Evolutionary conservation across 92 coral and sea anemone species (phyloP).

Genomic region (Phenganax subtilis): DNA sequence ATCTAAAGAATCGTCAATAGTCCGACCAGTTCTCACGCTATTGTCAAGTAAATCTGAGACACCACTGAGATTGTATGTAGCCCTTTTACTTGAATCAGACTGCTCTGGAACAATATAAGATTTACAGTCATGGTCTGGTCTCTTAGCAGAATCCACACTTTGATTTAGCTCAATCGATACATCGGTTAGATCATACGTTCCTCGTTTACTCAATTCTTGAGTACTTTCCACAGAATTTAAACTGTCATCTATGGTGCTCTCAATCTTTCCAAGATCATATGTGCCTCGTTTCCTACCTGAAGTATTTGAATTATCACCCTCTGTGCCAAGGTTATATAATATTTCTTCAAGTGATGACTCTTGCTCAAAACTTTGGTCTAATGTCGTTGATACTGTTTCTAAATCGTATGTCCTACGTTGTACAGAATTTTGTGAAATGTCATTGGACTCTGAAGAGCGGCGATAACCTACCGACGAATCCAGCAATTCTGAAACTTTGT

Average conservation of each 20-base stretch:
- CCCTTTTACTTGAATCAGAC: not conserved
- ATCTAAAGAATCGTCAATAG: conserved; percentile 6
- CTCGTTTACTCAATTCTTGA: not conserved
- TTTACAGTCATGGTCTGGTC: not conserved
- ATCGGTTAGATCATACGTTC: conserved; percentile 33
- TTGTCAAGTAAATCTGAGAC: conserved; percentile 21
- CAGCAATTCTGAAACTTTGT: conserved; percentile 56
- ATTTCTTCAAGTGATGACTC: conserved; percentile 10
- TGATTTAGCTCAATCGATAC: conserved; percentile 24
- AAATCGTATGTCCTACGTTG: conserved; percentile 13
- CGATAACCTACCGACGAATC: conserved; percentile 49
- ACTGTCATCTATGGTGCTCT: conserved; percentile 46
- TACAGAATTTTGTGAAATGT: conserved; percentile 36
- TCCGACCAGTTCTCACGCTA: conserved; percentile 2
- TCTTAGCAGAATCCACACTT: not conserved
- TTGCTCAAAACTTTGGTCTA: conserved; percentile 7
- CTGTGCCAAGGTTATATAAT: not conserved
- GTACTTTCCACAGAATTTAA: not conserved
- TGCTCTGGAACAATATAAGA: not conserved
- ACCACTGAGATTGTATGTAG: conserved; percentile 15
- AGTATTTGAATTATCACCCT: not conserved
- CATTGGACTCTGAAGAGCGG: conserved; percentile 48
- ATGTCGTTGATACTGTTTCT: not conserved
- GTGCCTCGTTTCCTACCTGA: conserved; percentile 50
- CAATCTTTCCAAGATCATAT: conserved; percentile 56